These are phyloP conservation scores for Tauraco hartlaubi DNA, from an alignment of 2,797 vertebrate species.

Conservation along the genomic window DNA sequence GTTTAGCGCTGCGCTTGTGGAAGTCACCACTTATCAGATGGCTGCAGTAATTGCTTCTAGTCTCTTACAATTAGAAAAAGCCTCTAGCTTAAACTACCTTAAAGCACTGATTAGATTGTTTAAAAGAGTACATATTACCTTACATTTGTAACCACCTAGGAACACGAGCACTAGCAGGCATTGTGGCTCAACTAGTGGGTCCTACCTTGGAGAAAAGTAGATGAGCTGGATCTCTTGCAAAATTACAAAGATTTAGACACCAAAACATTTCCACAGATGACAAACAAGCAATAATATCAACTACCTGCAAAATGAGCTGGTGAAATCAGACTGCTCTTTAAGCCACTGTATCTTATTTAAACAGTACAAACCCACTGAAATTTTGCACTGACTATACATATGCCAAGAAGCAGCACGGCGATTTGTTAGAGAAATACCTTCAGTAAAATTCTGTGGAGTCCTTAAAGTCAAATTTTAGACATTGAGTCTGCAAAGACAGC, in stretches of 20 bases:
- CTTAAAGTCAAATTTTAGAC: neutral
- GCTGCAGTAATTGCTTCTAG: neutral
- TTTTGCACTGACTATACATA: neutral
- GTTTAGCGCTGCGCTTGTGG: neutral
- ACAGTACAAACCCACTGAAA: neutral
- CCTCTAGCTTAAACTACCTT: neutral
- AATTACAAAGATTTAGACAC: neutral
- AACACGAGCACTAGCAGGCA: neutral
- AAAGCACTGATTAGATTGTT: neutral
- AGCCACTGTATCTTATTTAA: neutral
- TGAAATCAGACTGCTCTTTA: neutral
- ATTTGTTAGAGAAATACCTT: slow-evolving; percentile 17
- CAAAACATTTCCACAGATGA: neutral
- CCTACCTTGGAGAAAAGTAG: neutral
- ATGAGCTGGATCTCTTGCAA: neutral
- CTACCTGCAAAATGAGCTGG: neutral
- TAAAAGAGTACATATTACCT: neutral
- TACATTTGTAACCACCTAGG: neutral
- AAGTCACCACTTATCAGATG: neutral
- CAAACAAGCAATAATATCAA: neutral
- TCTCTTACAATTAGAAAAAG: neutral
- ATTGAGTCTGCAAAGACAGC: neutral
- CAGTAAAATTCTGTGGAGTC: neutral
- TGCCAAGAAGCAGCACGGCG: neutral
- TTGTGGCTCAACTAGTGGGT: neutral